A percentile compares a stretch with the other conserved stretches of the same genome.
Evolutionary conservation across 2,113 vertebrate genomes (phyloP).

Genomic region (Menura novaehollandiae): DNA sequence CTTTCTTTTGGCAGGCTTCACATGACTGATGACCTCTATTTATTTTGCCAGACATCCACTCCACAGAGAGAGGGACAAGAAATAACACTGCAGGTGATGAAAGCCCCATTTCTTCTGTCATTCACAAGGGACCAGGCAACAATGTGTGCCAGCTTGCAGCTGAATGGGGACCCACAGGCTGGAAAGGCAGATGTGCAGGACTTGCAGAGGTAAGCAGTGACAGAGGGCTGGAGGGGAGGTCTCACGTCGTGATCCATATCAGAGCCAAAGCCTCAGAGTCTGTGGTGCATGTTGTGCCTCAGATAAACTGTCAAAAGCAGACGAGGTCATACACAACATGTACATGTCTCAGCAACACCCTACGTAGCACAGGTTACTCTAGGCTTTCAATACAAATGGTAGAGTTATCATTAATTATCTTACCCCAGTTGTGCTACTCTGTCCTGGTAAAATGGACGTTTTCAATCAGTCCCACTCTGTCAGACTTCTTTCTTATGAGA

Average conservation of each 20-base stretch:
- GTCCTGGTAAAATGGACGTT: neutral
- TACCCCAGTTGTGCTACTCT: neutral
- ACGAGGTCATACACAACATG: neutral
- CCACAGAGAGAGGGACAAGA: neutral
- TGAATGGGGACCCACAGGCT: neutral
- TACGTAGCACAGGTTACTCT: neutral
- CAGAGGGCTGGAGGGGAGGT: neutral
- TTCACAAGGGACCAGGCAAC: neutral
- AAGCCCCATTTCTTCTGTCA: neutral
- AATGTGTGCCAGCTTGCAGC: neutral
- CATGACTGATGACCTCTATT: neutral
- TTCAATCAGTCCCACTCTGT: neutral
- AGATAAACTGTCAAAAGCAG: neutral
- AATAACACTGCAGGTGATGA: neutral
- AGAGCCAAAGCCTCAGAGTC: neutral
- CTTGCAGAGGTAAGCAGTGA: neutral
- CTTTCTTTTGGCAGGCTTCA: neutral
- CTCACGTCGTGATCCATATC: neutral
- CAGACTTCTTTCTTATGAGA: neutral
- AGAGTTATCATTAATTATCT: neutral
- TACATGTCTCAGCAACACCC: neutral
- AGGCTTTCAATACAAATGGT: neutral
- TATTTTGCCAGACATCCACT: neutral
- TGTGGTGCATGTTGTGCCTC: neutral
- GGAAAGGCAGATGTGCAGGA: neutral